Conservation (phyloP, 2,888 invertebrate species). For the Ormyrus rosae region DNA sequence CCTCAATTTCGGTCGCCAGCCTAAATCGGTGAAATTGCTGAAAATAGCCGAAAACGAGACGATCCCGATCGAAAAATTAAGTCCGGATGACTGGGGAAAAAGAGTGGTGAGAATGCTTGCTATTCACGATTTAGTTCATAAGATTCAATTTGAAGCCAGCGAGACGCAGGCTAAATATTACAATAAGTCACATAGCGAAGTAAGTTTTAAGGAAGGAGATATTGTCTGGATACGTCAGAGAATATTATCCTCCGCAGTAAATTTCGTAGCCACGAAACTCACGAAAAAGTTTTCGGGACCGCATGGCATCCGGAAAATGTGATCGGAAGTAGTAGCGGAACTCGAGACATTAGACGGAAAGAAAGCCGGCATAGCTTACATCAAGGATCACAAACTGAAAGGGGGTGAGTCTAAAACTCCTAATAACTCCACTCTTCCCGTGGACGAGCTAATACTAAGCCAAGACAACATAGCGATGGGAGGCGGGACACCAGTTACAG, state of each 20-base stretch:
- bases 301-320: not conserved
- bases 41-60: not conserved
- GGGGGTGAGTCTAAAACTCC: not conserved
- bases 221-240: not conserved
- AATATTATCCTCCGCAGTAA: not conserved
- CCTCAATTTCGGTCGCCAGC: no score
- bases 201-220: not conserved
- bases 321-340: not conserved
- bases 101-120: no score
- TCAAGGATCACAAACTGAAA: not conserved
- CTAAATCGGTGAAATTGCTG: no score
- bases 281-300: not conserved
- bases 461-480: not conserved
- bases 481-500: not conserved
- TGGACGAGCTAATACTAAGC: not conserved
- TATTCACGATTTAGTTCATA: no score
- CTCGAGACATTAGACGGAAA: not conserved
- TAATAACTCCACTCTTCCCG: not conserved
- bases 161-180: no score
- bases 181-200: not conserved
- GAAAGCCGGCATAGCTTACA: not conserved
- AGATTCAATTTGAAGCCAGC: no score
- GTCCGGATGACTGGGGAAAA: not conserved
- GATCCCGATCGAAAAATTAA: not conserved
- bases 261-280: not conserved